These are phyloP conservation scores for Melopsittacus undulatus DNA, from an alignment of 2,797 vertebrate species.

Conservation along the genomic window DNA sequence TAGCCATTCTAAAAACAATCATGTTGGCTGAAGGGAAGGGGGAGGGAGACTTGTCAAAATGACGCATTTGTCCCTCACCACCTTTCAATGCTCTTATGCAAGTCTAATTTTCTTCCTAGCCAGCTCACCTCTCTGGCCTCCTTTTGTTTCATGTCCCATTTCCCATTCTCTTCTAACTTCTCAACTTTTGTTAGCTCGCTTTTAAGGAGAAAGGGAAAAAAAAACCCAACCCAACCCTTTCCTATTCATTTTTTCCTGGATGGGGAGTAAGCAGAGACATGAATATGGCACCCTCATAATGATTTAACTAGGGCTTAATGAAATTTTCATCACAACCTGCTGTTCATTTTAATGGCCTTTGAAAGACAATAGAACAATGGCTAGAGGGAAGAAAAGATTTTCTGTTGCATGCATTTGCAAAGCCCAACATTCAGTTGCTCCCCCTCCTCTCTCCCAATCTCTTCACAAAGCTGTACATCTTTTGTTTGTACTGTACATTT, in stretches of 20 bases:
- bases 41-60: conserved; percentile 38
- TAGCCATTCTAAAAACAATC: conserved; percentile 54
- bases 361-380: conserved; percentile 94
- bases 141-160: conserved; percentile 57
- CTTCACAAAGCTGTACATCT: conserved; percentile 64
- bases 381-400: conserved; percentile 82
- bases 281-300: conserved; percentile 94
- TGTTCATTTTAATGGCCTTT: conserved; percentile 98
- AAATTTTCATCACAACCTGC: conserved; percentile 99
- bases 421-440: conserved; percentile 77
- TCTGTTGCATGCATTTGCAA: conserved; percentile 80
- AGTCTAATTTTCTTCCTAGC: conserved; percentile 66
- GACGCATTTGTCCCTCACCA: conserved; percentile 47
- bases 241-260: conserved; percentile 57
- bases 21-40: conserved; percentile 23
- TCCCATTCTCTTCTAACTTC: conserved; percentile 71
- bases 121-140: conserved; percentile 57
- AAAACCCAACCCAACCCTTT: conserved; percentile 26
- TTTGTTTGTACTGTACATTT: conserved; percentile 72
- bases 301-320: conserved; percentile 95
- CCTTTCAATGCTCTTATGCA: conserved; percentile 44
- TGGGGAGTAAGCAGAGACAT: conserved; percentile 73
- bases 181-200: conserved; percentile 67
- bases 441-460: conserved; percentile 43
- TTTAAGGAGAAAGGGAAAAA: conserved; percentile 54